phyloP scores from a whole-genome alignment of 2,113 vertebrate genomes.

The Heliornis fulica region DNA sequence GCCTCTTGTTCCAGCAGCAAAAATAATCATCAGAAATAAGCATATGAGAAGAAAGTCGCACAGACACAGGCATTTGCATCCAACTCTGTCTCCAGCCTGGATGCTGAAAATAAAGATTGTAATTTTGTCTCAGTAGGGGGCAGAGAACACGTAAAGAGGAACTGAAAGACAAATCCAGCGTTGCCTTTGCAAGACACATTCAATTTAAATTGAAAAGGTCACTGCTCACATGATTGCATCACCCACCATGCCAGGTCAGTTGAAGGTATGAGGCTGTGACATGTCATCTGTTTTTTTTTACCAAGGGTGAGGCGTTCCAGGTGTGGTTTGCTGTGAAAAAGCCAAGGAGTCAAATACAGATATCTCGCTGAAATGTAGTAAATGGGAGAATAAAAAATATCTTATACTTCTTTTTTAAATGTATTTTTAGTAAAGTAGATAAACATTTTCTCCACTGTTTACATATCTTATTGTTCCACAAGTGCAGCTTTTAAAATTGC shows the following conservation, averaged over 20 bases:
- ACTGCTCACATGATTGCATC: background rate
- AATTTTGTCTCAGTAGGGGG: background rate
- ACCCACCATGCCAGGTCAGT: background rate
- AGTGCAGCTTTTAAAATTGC: background rate
- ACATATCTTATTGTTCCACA: background rate
- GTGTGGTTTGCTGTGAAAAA: background rate
- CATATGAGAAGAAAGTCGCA: background rate
- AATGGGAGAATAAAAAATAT: background rate
- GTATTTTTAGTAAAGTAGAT: background rate
- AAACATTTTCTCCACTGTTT: background rate
- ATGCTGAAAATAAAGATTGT: background rate
- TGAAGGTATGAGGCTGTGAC: background rate
- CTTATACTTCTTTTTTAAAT: background rate
- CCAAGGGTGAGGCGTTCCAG: background rate
- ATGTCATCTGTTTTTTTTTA: background rate
- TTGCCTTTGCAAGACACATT: background rate
- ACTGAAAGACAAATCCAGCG: background rate
- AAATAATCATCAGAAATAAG: background rate
- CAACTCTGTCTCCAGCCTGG: background rate
- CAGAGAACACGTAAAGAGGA: background rate
- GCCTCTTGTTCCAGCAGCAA: background rate
- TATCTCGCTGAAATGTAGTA: background rate
- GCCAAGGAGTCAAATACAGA: rapidly evolving
- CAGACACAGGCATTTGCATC: rapidly evolving
- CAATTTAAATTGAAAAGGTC: constrained; percentile 34